These are phyloP conservation scores for Drosophila jambulina DNA, from an alignment of 1,140 invertebrate species.

Conservation along the genomic window DNA sequence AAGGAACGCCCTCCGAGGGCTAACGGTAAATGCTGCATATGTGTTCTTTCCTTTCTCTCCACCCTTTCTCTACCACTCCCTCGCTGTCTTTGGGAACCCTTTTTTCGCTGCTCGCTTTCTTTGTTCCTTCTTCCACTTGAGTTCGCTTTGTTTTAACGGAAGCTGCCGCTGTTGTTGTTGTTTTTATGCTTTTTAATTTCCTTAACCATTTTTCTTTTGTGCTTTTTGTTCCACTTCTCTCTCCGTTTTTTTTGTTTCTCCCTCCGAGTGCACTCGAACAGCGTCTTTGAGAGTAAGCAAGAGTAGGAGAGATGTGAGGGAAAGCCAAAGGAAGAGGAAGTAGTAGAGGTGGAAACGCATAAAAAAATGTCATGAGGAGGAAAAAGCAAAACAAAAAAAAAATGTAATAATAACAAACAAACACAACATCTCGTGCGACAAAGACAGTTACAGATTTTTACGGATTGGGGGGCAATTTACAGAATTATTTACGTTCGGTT, in stretches of 20 bases:
- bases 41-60: conserved; percentile 24
- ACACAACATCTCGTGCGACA: conserved; percentile 67
- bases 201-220: conserved; percentile 81
- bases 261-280: conserved; percentile 72
- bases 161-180: conserved; percentile 76
- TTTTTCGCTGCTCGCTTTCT: conserved; percentile 56
- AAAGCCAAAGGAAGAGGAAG: conserved; percentile 28
- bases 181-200: conserved; percentile 84
- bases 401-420: conserved; percentile 15
- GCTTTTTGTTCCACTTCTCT: conserved; percentile 68
- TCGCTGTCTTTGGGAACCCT: conserved; percentile 51
- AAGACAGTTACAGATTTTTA: conserved; percentile 33
- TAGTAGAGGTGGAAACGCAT: conserved; percentile 39
- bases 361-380: conserved; percentile 25
- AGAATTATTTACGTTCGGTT: conserved; percentile 19
- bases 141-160: conserved; percentile 77
- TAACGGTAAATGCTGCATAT: conserved; percentile 82
- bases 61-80: not conserved
- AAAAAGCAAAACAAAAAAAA: conserved; percentile 14
- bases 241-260: conserved; percentile 50
- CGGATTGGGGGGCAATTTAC: conserved; percentile 65
- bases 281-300: conserved; percentile 56
- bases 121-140: conserved; percentile 49
- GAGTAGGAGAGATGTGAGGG: conserved; percentile 1
- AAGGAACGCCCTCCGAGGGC: conserved; percentile 51